Percentiles rank a stretch among this genome's conserved stretches.
phyloP scores from a whole-genome alignment of 2,888 invertebrate species.

The Abrostola triplasia region DNA sequence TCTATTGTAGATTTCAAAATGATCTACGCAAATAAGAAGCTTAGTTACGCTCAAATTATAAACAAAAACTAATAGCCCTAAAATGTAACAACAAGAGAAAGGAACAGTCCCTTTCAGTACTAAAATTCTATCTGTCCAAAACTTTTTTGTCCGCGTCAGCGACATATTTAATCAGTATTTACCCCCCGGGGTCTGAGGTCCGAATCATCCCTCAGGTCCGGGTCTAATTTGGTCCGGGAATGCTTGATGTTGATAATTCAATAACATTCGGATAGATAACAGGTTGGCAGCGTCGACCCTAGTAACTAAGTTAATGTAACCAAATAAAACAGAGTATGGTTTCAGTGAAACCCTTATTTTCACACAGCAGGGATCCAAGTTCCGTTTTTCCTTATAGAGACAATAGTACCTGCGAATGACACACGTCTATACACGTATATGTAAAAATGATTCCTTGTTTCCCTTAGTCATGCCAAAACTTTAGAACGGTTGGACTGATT shows the following conservation, averaged over 20 bases:
- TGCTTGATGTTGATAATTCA: conserved; percentile 44
- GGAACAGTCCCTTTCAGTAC: too few species aligned
- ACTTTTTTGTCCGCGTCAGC: not conserved
- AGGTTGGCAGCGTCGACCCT: conserved; percentile 20
- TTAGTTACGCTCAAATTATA: too few species aligned
- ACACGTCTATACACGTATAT: too few species aligned
- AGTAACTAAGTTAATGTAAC: conserved; percentile 39
- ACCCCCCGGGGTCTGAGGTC: not conserved
- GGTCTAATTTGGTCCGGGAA: conserved; percentile 33
- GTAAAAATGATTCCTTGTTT: too few species aligned
- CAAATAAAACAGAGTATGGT: conserved; percentile 32
- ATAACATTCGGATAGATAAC: conserved; percentile 27
- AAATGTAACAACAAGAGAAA: too few species aligned
- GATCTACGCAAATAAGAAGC: too few species aligned
- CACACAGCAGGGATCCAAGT: conserved; percentile 9
- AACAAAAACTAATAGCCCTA: too few species aligned
- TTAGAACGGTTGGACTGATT: too few species aligned
- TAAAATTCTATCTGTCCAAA: not conserved
- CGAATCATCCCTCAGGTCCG: not conserved
- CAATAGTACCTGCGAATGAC: not conserved
- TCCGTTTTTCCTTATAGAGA: conserved; percentile 1
- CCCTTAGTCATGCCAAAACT: too few species aligned
- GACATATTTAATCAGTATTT: not conserved
- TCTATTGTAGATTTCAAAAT: too few species aligned
- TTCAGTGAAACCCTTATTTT: conserved; percentile 8